phyloP scores from a whole-genome alignment of 2,888 invertebrate species.

The Nowickia ferox region DNA sequence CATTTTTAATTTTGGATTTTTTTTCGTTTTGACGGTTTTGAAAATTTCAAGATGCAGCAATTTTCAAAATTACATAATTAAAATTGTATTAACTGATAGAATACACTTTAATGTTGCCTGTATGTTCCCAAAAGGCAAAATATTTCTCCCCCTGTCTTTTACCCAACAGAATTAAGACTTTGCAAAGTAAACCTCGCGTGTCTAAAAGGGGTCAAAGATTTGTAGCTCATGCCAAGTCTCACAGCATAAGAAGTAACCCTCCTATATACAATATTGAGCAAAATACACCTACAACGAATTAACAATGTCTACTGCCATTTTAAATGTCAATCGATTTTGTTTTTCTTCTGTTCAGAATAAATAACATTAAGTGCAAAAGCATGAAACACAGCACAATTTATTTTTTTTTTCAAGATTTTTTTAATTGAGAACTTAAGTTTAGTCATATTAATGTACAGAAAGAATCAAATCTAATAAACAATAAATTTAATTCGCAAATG shows the following conservation, averaged over 20 bases:
- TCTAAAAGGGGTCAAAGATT: too few relatives aligned
- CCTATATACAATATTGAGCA: not conserved
- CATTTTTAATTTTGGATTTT: too few relatives aligned
- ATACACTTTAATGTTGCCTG: too few relatives aligned
- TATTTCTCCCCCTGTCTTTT: too few relatives aligned
- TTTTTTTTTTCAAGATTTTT: conserved; percentile 19
- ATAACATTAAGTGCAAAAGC: conserved; percentile 18
- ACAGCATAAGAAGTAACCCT: conserved; percentile 9
- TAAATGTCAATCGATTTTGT: conserved; percentile 39
- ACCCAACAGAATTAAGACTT: too few relatives aligned
- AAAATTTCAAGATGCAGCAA: too few relatives aligned
- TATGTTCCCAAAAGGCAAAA: too few relatives aligned
- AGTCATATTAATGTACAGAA: conserved; percentile 54
- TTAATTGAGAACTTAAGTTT: conserved; percentile 61
- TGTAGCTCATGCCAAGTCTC: not conserved
- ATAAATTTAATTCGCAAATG: conserved; percentile 11
- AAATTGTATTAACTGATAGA: too few relatives aligned
- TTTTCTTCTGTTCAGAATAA: conserved; percentile 7
- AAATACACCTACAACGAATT: conserved; percentile 54
- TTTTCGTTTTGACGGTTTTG: too few relatives aligned
- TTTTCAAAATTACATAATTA: too few relatives aligned
- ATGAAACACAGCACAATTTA: conserved; percentile 42
- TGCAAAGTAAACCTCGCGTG: too few relatives aligned
- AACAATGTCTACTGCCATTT: conserved; percentile 50
- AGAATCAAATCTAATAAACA: conserved; percentile 40